Conservation (phyloP, 1,140 invertebrate genomes). For the Scaptomyza graminum region DNA sequence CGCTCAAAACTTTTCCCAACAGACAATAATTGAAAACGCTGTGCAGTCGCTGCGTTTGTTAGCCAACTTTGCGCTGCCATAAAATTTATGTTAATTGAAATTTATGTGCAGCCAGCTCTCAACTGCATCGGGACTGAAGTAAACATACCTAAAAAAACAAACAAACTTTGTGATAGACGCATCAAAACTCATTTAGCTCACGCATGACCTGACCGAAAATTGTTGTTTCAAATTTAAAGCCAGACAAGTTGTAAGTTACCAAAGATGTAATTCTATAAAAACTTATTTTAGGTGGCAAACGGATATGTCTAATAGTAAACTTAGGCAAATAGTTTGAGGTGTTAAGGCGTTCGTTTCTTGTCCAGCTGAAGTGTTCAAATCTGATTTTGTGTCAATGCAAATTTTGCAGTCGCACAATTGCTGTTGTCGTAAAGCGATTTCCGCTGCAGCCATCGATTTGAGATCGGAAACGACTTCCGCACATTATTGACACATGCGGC, state of each 20-base stretch:
- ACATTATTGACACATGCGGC: slow-evolving; percentile 58
- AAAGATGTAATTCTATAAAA: too few relatives aligned
- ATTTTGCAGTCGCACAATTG: slow-evolving; percentile 6
- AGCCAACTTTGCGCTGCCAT: slow-evolving; percentile 61
- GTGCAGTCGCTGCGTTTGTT: slow-evolving; percentile 41
- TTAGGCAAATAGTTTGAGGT: not conserved
- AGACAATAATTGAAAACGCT: slow-evolving; percentile 77
- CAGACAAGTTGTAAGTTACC: not conserved
- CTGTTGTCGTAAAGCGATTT: slow-evolving; percentile 35
- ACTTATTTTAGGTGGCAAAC: too few relatives aligned
- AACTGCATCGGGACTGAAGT: slow-evolving; percentile 13
- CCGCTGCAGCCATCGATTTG: slow-evolving; percentile 35
- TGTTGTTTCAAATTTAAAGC: not conserved
- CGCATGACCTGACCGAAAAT: slow-evolving; percentile 18
- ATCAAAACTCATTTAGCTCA: slow-evolving; percentile 43
- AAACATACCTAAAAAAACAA: slow-evolving; percentile 18
- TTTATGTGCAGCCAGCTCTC: slow-evolving; percentile 59
- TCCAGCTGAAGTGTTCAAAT: not conserved
- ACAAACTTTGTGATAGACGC: slow-evolving; percentile 25
- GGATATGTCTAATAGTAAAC: too few relatives aligned
- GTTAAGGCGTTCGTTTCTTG: not conserved
- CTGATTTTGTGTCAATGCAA: slow-evolving; percentile 20
- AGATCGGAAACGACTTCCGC: slow-evolving; percentile 38
- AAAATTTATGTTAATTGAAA: slow-evolving; percentile 81
- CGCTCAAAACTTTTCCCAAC: slow-evolving; percentile 54